phyloP scores from a whole-genome alignment of 2,797 vertebrate genomes.

The Sardinella longiceps region DNA sequence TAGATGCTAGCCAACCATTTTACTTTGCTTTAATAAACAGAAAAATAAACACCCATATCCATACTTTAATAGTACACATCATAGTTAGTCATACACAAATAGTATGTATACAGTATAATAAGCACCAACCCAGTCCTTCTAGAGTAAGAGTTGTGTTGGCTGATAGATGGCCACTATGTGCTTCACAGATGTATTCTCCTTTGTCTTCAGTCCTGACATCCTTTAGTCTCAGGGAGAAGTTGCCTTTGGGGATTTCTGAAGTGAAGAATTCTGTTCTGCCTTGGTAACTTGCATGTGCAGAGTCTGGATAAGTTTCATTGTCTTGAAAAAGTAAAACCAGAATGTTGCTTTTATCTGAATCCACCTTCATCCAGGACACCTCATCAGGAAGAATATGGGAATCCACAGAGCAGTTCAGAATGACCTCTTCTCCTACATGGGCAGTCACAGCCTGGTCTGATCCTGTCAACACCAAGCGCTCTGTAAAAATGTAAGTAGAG shows the following conservation, averaged over 20 bases:
- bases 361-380: slow-evolving; percentile 42
- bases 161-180: slow-evolving; percentile 14
- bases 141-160: slow-evolving; percentile 34
- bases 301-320: slow-evolving; percentile 20
- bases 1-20: no score
- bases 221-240: slow-evolving; percentile 45
- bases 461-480: slow-evolving; percentile 36
- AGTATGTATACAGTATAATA: no score
- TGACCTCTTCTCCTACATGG: slow-evolving; percentile 32
- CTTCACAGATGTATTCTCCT: slow-evolving; percentile 38
- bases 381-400: slow-evolving; percentile 31
- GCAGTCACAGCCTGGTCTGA: slow-evolving; percentile 23
- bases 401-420: slow-evolving; percentile 42
- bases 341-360: slow-evolving; percentile 9
- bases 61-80: no score
- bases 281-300: slow-evolving; percentile 29
- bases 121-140: slow-evolving; percentile 23
- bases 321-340: slow-evolving; percentile 34
- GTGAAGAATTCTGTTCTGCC: slow-evolving; percentile 41
- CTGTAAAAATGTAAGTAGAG: no score
- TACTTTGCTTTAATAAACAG: no score
- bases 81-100: no score
- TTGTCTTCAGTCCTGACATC: slow-evolving; percentile 34
- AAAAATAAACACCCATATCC: no score
- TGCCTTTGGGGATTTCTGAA: slow-evolving; percentile 38